Percentiles rank a stretch among this genome's conserved stretches.
phyloP scores from a whole-genome alignment of 2,888 invertebrate genomes.

The Brachyptera risi region DNA sequence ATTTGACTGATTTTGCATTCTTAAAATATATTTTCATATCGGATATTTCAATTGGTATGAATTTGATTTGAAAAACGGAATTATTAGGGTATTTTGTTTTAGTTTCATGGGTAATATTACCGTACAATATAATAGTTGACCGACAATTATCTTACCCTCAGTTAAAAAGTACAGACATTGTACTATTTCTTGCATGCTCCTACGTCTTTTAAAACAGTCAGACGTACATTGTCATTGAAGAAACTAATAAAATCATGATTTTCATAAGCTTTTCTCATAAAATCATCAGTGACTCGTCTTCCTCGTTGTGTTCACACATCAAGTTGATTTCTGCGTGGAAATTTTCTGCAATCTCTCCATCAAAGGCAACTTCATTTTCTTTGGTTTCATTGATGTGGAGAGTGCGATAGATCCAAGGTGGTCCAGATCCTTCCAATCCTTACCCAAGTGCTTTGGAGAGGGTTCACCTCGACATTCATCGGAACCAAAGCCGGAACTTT shows the following conservation, averaged over 20 bases:
- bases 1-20: conserved; percentile 1
- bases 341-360: not conserved
- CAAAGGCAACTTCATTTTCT: not conserved
- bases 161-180: no score
- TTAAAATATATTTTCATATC: not conserved
- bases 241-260: not conserved
- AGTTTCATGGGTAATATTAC: no score
- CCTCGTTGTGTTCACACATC: not conserved
- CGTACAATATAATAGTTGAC: no score
- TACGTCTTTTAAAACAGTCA: no score
- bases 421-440: not conserved
- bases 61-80: no score
- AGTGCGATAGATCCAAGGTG: not conserved
- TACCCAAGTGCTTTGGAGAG: not conserved
- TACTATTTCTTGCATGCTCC: no score
- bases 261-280: not conserved
- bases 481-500: not conserved
- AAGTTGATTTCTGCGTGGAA: not conserved
- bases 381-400: not conserved
- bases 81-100: no score
- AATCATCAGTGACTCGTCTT: not conserved
- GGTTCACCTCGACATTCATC: not conserved
- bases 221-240: no score
- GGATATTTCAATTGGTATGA: no score
- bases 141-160: no score